Evolutionary conservation across 2,797 vertebrate species (phyloP), one percentile per base, ranked within the genome.

Genomic region (Siniperca undulata): DNA sequence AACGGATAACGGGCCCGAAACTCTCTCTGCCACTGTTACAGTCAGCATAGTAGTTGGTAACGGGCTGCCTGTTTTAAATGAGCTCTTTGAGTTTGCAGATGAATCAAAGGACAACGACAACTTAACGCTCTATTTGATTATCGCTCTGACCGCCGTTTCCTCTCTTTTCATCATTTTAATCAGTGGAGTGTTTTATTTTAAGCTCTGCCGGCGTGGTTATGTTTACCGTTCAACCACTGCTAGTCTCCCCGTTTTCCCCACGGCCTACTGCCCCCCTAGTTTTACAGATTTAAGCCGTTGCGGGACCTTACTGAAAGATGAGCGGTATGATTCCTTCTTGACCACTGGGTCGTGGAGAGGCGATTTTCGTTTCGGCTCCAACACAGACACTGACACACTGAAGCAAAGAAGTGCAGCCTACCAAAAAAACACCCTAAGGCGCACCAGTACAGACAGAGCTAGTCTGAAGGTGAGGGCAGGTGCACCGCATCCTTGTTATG

Each of bases 331-430:
- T 80, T 89, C 95, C 0, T 96, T 94, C 76, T 70, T 96, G 84
- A 96, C 96, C 6, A 91, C 95, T 0, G 94, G 94, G 65, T 97
- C 95, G 0, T 90, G 94, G 88, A 95, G 93, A 66, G 95, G 96
- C 2, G 95, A 96, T 50, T 94, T 96, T 71, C 94, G 94, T 44
- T 96, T 96, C 24, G 86, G 93, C 1, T 91, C 94, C 46, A 92
- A 86, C 53, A 90, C 94, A 74, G 94, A 95, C 86, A 94, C 92
- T 22, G 94, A 95, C 77, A 95, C 88, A 0, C 75, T 93, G 12
- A 95, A 92, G 82, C 92, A 94, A 87, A 88, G 92, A 55, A 94
- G 94, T 8, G 91, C 92, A 55, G 91, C 87, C 17, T 93, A 94
- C 86, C 93, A 94, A 65, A 92, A 93, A 80, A 88, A 70, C 74